Percentiles rank a stretch among this genome's conserved stretches.
phyloP scores from a whole-genome alignment of 2,113 vertebrate species.

The Zosterops lateralis region DNA sequence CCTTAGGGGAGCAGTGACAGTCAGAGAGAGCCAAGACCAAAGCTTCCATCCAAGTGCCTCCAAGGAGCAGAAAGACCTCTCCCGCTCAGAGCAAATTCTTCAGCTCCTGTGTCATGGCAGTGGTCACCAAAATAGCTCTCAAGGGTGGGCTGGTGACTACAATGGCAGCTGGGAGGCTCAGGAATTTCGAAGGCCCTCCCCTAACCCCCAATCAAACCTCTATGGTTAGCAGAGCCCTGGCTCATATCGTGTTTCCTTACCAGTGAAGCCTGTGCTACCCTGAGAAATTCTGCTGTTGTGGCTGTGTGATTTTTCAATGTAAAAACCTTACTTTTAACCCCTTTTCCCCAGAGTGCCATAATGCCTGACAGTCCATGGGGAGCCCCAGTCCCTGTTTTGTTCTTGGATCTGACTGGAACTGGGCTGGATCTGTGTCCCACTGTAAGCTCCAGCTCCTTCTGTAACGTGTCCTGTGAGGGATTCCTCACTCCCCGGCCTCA shows the following conservation, averaged over 20 bases:
- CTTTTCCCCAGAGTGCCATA: neutral
- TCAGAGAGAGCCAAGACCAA: neutral
- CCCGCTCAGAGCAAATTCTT: neutral
- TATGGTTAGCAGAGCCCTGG: neutral
- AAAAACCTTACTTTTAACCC: neutral
- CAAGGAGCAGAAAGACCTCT: neutral
- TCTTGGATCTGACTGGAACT: neutral
- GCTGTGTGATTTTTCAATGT: neutral
- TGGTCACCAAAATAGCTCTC: constrained; percentile 45
- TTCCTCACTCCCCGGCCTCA: rapidly evolving
- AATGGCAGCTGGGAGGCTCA: constrained; percentile 51
- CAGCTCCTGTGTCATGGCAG: neutral
- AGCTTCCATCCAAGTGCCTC: neutral
- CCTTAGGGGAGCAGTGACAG: neutral
- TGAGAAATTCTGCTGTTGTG: neutral
- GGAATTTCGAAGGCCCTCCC: constrained; percentile 29
- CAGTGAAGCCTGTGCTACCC: neutral
- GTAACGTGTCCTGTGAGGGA: neutral
- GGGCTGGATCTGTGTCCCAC: neutral
- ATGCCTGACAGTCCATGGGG: rapidly evolving
- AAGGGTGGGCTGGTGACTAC: neutral
- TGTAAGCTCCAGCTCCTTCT: neutral
- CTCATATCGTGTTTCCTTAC: neutral
- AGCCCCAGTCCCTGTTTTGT: neutral
- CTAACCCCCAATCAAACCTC: neutral